Percentiles rank a stretch among this genome's conserved stretches.
Evolutionary conservation across 2,113 vertebrate genomes (phyloP).

Genomic region (Oryctolagus cuniculus): mOryCun1.1 NC_091440.1:75458501-75459000

Average conservation of each 20-base stretch:
- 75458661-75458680: not conserved
- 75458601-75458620: not conserved
- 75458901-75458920: no score
- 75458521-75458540: not conserved
- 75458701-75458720: not conserved
- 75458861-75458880: no score
- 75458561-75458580: not conserved
- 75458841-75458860: no score
- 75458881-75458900: no score
- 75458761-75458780: not conserved
- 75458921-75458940: no score
- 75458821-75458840: no score
- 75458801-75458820: not conserved
- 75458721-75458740: not conserved
- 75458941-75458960: no score
- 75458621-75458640: not conserved
- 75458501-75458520: not conserved
- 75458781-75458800: not conserved
- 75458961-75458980: no score
- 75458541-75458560: not conserved
- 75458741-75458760: not conserved
- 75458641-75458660: not conserved
- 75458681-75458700: not conserved
- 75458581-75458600: not conserved
- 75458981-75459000: no score